Conservation (phyloP, 2,888 invertebrate genomes). For the Stenodema calcarata region DNA sequence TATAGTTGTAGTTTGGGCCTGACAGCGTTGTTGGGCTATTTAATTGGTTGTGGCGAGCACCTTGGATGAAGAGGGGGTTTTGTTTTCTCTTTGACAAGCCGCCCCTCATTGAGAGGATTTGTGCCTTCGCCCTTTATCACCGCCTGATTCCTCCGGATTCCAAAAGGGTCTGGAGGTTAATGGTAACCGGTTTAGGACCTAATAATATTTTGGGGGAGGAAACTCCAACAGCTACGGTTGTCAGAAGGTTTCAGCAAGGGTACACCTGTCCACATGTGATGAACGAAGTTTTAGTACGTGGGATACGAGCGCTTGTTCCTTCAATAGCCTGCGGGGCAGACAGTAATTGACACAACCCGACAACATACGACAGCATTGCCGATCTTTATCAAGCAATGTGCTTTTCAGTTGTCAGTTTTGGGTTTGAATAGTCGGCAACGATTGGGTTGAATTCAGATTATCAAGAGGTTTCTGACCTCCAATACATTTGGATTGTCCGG, state of each 20-base stretch:
- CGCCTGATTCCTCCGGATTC: neutral
- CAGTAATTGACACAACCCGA: neutral
- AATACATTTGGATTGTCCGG: too few relatives aligned
- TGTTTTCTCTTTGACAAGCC: constrained; percentile 30
- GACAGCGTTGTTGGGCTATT: neutral
- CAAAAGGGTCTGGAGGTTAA: neutral
- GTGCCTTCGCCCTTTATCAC: neutral
- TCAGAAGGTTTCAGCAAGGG: neutral
- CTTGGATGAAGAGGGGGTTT: constrained; percentile 11
- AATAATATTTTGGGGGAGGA: neutral
- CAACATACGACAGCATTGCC: neutral
- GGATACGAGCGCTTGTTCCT: neutral
- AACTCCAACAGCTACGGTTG: neutral
- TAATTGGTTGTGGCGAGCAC: constrained; percentile 11
- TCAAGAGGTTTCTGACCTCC: too few relatives aligned
- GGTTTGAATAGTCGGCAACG: neutral
- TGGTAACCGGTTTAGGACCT: neutral
- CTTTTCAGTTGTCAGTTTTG: neutral
- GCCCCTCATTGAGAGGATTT: constrained; percentile 20
- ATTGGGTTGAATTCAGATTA: too few relatives aligned
- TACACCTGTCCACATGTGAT: neutral
- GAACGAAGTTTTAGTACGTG: neutral
- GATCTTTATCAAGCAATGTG: neutral
- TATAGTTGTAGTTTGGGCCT: constrained; percentile 33
- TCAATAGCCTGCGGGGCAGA: neutral